Percentiles rank a stretch among this genome's conserved stretches.
phyloP scores from a whole-genome alignment of 2,113 vertebrate species.

The Thomomys bottae region DNA sequence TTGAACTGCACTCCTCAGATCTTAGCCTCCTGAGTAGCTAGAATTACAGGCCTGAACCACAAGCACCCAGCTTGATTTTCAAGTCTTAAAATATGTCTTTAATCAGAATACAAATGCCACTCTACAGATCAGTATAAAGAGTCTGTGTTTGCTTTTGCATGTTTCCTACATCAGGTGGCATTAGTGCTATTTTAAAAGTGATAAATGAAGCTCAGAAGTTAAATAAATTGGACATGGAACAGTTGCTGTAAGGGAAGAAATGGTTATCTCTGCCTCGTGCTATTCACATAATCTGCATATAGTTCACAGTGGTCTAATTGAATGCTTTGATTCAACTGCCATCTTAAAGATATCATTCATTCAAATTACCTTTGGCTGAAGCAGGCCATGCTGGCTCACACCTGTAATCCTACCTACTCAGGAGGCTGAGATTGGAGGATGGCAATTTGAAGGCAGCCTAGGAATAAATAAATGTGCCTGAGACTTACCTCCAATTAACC shows the following conservation, averaged over 20 bases:
- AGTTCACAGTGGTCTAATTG: slow-evolving; percentile 22
- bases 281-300: neutral
- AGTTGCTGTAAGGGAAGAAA: neutral
- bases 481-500: no score
- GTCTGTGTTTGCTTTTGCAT: neutral
- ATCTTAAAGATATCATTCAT: neutral
- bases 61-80: no score
- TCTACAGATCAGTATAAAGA: neutral
- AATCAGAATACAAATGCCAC: slow-evolving; percentile 6
- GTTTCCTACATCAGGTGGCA: slow-evolving; percentile 10
- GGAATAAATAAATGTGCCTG: no score
- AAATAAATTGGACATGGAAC: neutral
- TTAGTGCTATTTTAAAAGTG: neutral
- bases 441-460: no score
- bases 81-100: slow-evolving; percentile 30
- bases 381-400: no score
- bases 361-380: neutral
- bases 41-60: no score
- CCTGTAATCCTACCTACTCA: no score
- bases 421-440: no score
- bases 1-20: no score
- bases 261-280: neutral
- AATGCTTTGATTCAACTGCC: neutral
- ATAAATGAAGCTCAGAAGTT: slow-evolving; percentile 37
- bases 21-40: no score